Evolutionary conservation across 2,888 invertebrate genomes (phyloP), one percentile per base, ranked within the genome.

Genomic region (Nineta flava): DNA sequence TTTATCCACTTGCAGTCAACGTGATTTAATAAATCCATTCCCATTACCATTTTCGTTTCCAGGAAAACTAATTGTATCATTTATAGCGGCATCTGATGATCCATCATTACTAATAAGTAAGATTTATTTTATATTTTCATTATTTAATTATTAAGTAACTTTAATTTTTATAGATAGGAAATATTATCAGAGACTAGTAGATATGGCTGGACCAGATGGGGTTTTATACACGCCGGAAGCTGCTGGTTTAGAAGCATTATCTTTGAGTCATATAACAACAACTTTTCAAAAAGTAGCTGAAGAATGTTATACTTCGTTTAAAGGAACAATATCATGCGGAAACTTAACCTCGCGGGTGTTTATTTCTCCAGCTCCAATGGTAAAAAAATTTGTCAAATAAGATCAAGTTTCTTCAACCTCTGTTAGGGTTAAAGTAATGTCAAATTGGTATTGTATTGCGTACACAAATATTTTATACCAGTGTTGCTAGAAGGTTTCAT

Each of bases 31-130:
- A 43, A 66, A 67, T 58, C 70, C 70, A 19, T 76, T 83, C 56
- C 87, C 87, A 31, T 63, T 91, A 32, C 87, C 86, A 6, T 85
- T 87, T 58, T 72, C 84, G 9, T 87, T 84, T 63, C 84, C 87
- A 10, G 83, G 83, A 47, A 87, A 86, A 67, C 72, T 94, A 54
- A 86, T 81, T 59, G 69, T 86, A 9, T 66, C 85, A n/a, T 83
- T 83, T 44, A 66, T 86, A 53, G 77, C 80, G 0, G 69, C 77
- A 2, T 75, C 77, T 43, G 75, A 75, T 59, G 85, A 86, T 63
- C 61, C 72, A 2, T 73, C 73, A 56, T 66, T 73, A 50, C 61
- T 65, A 6, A 65, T 67, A 59, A 63, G 68, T 65, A 59, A 56
- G 60, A 55, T 48, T 10, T 19, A 7, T 45, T n/a, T 44, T 19